Evolutionary conservation across 1,140 invertebrate genomes (phyloP).

Genomic region (Nebria ingens): DNA sequence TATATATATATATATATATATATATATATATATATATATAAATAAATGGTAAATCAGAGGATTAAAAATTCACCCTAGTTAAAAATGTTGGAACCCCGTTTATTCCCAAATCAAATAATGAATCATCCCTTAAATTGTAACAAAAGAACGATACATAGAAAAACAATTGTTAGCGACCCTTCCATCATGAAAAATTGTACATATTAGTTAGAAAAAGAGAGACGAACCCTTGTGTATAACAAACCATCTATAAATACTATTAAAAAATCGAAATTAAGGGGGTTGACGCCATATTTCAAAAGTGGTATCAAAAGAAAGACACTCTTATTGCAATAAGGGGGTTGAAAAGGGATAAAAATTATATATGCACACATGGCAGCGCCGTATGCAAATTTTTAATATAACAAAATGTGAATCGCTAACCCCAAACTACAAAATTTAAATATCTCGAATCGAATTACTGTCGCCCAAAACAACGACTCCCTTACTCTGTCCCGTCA

Average conservation of each 20-base stretch:
- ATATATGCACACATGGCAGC: slow-evolving; percentile 2
- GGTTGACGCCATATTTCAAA: slow-evolving; percentile 4
- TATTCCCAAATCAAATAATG: too few species aligned
- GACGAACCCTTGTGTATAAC: too few species aligned
- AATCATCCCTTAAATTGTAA: too few species aligned
- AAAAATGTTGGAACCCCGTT: too few species aligned
- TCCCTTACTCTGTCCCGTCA: neutral
- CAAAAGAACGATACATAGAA: too few species aligned
- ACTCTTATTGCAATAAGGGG: neutral
- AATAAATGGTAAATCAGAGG: too few species aligned
- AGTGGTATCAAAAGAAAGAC: neutral
- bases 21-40: too few species aligned
- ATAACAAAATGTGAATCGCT: neutral
- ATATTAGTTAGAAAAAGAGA: too few species aligned
- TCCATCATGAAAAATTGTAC: too few species aligned
- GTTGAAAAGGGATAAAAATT: neutral
- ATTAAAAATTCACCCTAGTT: too few species aligned
- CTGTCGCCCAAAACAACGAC: neutral
- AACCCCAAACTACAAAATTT: slow-evolving; percentile 1
- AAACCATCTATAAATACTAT: neutral
- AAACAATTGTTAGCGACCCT: too few species aligned
- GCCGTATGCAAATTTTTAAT: neutral
- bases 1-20: too few species aligned
- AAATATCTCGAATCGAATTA: neutral
- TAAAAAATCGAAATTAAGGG: slow-evolving; percentile 5